Evolutionary conservation across 2,797 vertebrate genomes (phyloP), one percentile per base, ranked within the genome.

Genomic region (Coracias cyanogaster): DNA sequence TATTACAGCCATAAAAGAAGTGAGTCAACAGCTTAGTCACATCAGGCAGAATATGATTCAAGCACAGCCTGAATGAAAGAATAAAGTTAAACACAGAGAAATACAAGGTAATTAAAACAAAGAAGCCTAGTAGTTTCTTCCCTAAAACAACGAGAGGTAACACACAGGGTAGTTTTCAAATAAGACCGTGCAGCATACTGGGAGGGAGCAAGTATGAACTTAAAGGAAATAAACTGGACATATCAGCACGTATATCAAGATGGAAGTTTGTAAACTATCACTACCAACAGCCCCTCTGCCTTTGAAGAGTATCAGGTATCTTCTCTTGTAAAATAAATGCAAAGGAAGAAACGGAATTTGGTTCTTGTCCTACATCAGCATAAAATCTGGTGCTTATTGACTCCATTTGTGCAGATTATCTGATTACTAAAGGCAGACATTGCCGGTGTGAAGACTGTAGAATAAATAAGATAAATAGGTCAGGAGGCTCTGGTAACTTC

Each of bases 11-110:
- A 92, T 95, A 96, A 96, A 95, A 97, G 91, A 94, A 87, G 71
- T 96, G 95, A 97, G 96, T 97, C 97, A 97, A 96, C 92, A 96
- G 84, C 93, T 98, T 97, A 97, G 95, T 97, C 94, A 94, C 92
- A 90, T 89, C 81, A 80, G 87, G 81, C 93, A 88, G 81, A 85
- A 94, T 74, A 93, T 86, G 93, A 89, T 73, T 55, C 61, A 52
- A 93, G 84, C 87, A 87, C 78, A 92, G 82, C 55, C 69, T 86
- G 82, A 93, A 66, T 92, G 74, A 90, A 83, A 95, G 91, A 89
- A 82, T 81, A 61, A 46, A 86, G 84, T 86, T 90, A 91, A 97
- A 90, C 49, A 66, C 89, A 67, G 22, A 62, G 60, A 97, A 90
- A 94, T 39, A 76, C 39, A 83, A 79, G 60, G 94, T 82, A 95